Evolutionary conservation across 2,113 vertebrate genomes (phyloP), one percentile per base, ranked within the genome.

Genomic region (Polyodon spathula): DNA sequence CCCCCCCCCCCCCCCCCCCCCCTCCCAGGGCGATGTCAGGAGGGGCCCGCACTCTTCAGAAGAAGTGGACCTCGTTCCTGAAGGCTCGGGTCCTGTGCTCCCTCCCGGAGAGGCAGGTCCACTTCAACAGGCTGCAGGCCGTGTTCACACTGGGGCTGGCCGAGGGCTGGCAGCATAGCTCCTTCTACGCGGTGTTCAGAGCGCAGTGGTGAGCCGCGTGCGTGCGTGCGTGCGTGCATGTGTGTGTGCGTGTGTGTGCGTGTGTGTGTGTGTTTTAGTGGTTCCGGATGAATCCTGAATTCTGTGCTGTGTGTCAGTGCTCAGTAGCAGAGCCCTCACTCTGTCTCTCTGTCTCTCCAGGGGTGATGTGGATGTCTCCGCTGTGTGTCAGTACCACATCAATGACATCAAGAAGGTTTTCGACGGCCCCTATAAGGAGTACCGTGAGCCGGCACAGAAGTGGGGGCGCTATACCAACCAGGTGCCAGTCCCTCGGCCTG

Each of bases 31-130:
- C 0, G 95, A 98, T 5, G 53, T n/a, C 92, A 44, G 95, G 95
- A 0, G 95, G 95, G 0, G 92, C 90, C 0, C 87, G 93, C 59
- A 97, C 94, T 0, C 84, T 98, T 72, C 95, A 98, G 87, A 93
- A 90, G 79, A 95, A 97, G 72, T 98, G 95, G 95, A 97, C 95
- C 1, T 95, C 94, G 0, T 98, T 98, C 80, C 81, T 95, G 64
- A 98, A 98, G 65, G 95, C 95, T 0, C 86, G 89, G 0, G 70
- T 98, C 74, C 74, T 90, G 56, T 97, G 95, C 62, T 88, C 93
- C 0, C 78, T 93, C 0, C 90, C 93, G 0, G 85, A 90, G 68
- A 89, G 90, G 27, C 92, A 95, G 59, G 87, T 97, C 58, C 86
- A 90, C 68, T 94, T 98, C 78, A 94, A 95, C 80, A 92, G 87